phyloP scores from a whole-genome alignment of 2,797 vertebrate species.

The Argentina silus region DNA sequence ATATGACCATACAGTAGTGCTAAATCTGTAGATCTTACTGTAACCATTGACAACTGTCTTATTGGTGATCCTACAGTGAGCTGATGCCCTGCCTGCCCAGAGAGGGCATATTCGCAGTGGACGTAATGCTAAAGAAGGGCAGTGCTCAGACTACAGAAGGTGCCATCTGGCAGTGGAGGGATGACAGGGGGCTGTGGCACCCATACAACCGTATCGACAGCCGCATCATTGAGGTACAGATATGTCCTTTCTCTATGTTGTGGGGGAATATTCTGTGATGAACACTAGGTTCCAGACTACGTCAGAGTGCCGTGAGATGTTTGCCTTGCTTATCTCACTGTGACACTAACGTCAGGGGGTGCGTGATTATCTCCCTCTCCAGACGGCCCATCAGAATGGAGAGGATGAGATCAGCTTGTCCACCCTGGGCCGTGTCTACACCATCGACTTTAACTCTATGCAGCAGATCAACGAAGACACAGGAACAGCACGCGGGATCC shows the following conservation, averaged over 20 bases:
- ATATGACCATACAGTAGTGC: not conserved
- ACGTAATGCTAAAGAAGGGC: constrained; percentile 98
- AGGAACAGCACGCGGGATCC: constrained; percentile 98
- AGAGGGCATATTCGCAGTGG: constrained; percentile 99
- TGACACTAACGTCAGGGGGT: constrained; percentile 33
- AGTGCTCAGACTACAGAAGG: constrained; percentile 97
- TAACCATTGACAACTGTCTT: not conserved
- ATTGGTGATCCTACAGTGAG: constrained; percentile 78
- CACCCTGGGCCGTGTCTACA: constrained; percentile 98
- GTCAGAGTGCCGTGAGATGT: not conserved
- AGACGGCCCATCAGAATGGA: constrained; percentile 99
- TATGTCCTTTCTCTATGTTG: not conserved
- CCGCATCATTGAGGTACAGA: constrained; percentile 96
- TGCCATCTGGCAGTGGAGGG: constrained; percentile 98
- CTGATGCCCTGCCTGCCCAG: constrained; percentile 98
- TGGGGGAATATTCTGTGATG: too few species aligned
- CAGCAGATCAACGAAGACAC: constrained; percentile 99
- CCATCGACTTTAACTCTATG: constrained; percentile 99
- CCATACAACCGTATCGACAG: constrained; percentile 99
- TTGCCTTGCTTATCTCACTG: not conserved
- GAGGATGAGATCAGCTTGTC: constrained; percentile 99
- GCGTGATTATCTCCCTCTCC: constrained; percentile 61
- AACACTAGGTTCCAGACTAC: not conserved
- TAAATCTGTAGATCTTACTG: not conserved
- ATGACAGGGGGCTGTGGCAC: constrained; percentile 98